Base-by-base conservation (phyloP, 2,888 invertebrate genomes). In the Euplexia lucipara region DNA sequence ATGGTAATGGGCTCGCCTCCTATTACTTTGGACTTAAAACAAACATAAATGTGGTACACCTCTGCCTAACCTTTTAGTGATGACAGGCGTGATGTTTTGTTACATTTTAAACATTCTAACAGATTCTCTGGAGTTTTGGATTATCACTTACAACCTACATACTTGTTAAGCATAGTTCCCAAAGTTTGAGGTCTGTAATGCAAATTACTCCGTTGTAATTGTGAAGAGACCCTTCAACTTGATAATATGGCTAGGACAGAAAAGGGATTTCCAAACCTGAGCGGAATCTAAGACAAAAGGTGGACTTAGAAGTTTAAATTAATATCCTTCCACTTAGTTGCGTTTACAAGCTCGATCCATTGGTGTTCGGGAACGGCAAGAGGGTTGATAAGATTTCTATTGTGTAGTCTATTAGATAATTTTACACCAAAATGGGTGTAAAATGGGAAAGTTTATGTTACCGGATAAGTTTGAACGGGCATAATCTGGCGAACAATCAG, bases 291-390 rank as follows among this genome's bases (percentile, higher is more conserved):
- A 57, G 30, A 78, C 61, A 74, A 74, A 65, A 65, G 56, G 45
- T 54, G 47, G 1, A 32, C 34, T 65, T 48, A 10, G 34, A 53
- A 74, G 61, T 74, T 76, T 20, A 39, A 52, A 74, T 74, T 74
- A 62, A 62, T 68, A 53, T 32, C 52, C 22, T 45, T 59, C 48
- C 41, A 61, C 34, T 58, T 52, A 57, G 35, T 37, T 54, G 44
- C 14, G 26, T 6, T 44, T 48, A n/a, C 22, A 48, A 18, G 48
- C 12, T 22, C 5, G 18, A 39, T 42, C 18, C 39, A 22, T 1
- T 20, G 51, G 51, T 30, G 7, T 34, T 34, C 32, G 45, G 58
- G 16, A 26, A 14, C 45, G 6, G 10, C 3, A 9, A n/a, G n/a
- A n/a, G n/a, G n/a, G 16, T n/a, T 63, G 47, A 45, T 64, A 60